phyloP scores from a whole-genome alignment of 1,140 invertebrate species.

The Ostrea edulis region DNA sequence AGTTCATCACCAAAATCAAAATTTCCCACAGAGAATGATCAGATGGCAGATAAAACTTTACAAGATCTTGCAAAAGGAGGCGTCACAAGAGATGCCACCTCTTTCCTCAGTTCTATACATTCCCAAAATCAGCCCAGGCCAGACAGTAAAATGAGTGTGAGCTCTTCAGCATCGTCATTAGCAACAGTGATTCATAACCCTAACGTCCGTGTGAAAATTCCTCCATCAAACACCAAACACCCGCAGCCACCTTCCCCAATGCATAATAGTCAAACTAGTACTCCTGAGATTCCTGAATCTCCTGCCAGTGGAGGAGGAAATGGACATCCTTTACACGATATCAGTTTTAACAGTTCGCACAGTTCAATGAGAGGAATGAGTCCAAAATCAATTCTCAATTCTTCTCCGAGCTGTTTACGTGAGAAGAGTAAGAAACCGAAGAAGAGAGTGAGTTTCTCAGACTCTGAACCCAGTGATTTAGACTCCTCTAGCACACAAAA shows the following conservation, averaged over 20 bases:
- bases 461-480: constrained; percentile 66
- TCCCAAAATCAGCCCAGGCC: constrained; percentile 55
- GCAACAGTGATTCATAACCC: constrained; percentile 71
- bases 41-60: not conserved
- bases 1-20: not conserved
- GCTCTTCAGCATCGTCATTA: constrained; percentile 73
- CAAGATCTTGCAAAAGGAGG: not conserved
- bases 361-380: constrained; percentile 29
- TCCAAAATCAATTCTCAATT: constrained; percentile 54
- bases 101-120: constrained; percentile 21
- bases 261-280: constrained; percentile 32
- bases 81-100: constrained; percentile 16
- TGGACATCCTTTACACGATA: constrained; percentile 8
- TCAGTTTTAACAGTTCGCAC: constrained; percentile 11
- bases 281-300: constrained; percentile 35
- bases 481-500: constrained; percentile 47
- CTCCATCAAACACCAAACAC: not conserved
- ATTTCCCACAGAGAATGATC: not conserved
- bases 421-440: constrained; percentile 55
- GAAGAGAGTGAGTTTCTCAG: constrained; percentile 68
- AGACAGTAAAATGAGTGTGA: constrained; percentile 72
- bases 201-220: not conserved
- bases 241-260: not conserved
- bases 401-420: constrained; percentile 46
- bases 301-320: constrained; percentile 18